These are phyloP conservation scores for Sebastes aleutianus DNA, from an alignment of 2,797 vertebrate species.

Conservation along the genomic window DNA sequence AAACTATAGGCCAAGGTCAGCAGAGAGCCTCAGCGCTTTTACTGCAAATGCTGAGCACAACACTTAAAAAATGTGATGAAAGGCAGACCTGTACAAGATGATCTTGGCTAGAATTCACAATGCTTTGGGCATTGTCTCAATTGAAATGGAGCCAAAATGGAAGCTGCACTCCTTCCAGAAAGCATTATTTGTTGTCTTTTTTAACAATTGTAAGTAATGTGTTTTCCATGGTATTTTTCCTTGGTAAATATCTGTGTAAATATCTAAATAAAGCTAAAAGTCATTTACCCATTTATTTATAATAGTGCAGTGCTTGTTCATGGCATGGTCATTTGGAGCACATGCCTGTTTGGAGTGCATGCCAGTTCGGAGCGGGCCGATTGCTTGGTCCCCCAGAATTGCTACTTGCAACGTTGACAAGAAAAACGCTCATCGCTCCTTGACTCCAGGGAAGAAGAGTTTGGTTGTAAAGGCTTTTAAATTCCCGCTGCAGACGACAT, in stretches of 20 bases:
- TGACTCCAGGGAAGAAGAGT: too few relatives aligned
- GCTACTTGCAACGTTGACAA: too few relatives aligned
- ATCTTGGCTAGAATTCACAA: conserved; percentile 25
- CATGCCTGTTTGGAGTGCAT: too few relatives aligned
- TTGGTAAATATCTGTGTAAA: neutral
- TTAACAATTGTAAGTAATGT: neutral
- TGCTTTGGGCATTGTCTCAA: neutral
- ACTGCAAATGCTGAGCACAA: conserved; percentile 39
- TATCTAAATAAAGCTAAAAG: neutral
- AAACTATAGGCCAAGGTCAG: conserved; percentile 66
- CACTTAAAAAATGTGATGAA: conserved; percentile 27
- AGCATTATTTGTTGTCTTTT: neutral
- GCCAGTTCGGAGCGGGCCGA: too few relatives aligned
- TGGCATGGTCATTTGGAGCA: too few relatives aligned
- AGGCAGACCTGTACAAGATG: conserved; percentile 11
- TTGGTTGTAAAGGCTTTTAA: too few relatives aligned
- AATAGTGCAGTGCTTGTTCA: too few relatives aligned
- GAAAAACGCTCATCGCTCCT: too few relatives aligned
- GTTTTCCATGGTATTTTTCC: neutral
- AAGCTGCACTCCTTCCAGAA: neutral
- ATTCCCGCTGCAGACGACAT: accelerated
- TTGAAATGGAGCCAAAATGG: neutral
- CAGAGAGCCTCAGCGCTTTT: conserved; percentile 22
- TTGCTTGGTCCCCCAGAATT: too few relatives aligned
- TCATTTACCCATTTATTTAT: neutral